Percentiles rank a stretch among this genome's conserved stretches.
Conservation (phyloP, 1,140 invertebrate genomes). For the Anoplophora glabripennis region DNA sequence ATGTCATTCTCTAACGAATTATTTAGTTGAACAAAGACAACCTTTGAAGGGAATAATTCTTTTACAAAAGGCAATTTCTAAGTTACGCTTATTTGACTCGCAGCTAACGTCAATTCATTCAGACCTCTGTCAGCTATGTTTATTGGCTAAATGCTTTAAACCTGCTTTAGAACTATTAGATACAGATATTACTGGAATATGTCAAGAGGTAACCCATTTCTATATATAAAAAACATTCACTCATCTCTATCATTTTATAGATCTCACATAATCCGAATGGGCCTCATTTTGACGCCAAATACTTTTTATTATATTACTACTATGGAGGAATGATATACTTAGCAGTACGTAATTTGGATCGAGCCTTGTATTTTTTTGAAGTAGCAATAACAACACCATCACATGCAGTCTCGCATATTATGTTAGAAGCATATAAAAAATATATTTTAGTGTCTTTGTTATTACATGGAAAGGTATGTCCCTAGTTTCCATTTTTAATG, state of each 20-base stretch:
- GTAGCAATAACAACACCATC: constrained; percentile 90
- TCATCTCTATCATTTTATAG: constrained; percentile 24
- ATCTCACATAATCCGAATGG: constrained; percentile 37
- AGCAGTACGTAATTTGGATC: constrained; percentile 86
- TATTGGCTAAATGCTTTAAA: constrained; percentile 89
- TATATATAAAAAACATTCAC: constrained; percentile 18
- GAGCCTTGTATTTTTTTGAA: constrained; percentile 93
- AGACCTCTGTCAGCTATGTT: constrained; percentile 88
- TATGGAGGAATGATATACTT: constrained; percentile 97
- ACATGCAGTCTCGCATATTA: constrained; percentile 91
- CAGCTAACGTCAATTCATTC: constrained; percentile 93
- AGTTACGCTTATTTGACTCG: constrained; percentile 81
- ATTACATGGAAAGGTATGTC: constrained; percentile 77
- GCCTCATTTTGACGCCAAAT: constrained; percentile 80
- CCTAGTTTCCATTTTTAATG: background rate
- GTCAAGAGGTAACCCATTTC: constrained; percentile 64
- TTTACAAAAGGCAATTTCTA: constrained; percentile 79
- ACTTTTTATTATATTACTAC: constrained; percentile 93
- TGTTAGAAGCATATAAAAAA: constrained; percentile 96
- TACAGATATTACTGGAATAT: constrained; percentile 88
- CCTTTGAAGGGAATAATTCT: constrained; percentile 83
- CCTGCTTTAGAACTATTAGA: constrained; percentile 86
- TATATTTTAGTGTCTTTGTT: constrained; percentile 90
- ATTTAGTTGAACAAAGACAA: constrained; percentile 71
- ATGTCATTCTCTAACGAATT: constrained; percentile 78